A percentile compares a stretch with the other conserved stretches of the same genome.
phyloP scores from a whole-genome alignment of 2,113 vertebrate species.

The Ceyx cyanopectus region DNA sequence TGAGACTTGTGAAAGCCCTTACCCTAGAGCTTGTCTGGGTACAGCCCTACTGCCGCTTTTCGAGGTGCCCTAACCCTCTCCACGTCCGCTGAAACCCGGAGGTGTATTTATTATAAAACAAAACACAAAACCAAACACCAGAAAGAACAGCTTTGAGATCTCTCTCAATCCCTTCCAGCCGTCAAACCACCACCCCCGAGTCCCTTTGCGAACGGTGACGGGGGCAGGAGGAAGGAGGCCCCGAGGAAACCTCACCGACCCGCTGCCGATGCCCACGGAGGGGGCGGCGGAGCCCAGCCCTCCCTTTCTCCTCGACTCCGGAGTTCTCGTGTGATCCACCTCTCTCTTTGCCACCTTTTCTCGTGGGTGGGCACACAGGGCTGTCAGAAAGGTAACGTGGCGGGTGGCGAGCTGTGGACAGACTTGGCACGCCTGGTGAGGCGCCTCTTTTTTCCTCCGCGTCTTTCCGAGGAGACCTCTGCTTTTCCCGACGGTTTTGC shows the following conservation, averaged over 20 bases:
- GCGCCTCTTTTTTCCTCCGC: not conserved
- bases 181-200: not conserved
- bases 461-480: too few relatives aligned
- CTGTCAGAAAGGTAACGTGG: not conserved
- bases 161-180: not conserved
- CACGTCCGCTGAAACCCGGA: not conserved
- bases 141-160: not conserved
- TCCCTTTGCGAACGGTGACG: constrained; percentile 15
- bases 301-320: not conserved
- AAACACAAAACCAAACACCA: not conserved
- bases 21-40: not conserved
- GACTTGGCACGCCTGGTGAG: too few relatives aligned
- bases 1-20: not conserved
- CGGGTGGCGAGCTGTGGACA: not conserved
- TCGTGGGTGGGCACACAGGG: not conserved
- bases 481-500: not conserved
- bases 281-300: not conserved
- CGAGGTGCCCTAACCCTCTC: not conserved
- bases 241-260: not conserved
- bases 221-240: not conserved
- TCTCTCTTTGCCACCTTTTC: not conserved
- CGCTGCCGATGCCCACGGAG: not conserved
- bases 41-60: not conserved
- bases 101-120: not conserved
- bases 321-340: not conserved